Conservation (phyloP, 2,888 invertebrate species). For the Lasioglossum calceatum region DNA sequence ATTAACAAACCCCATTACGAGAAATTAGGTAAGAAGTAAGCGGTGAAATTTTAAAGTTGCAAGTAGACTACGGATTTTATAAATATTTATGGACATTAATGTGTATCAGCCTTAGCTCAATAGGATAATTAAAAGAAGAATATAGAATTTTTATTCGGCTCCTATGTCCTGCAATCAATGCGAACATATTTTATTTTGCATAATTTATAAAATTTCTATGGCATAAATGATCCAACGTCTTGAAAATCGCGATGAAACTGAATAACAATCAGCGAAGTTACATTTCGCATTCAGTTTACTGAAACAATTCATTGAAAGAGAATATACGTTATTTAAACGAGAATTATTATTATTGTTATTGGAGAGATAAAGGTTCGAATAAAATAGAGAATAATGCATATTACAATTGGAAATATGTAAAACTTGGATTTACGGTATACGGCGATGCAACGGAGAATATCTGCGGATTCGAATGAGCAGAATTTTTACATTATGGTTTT, state of each 20-base stretch:
- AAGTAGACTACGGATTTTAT: no score
- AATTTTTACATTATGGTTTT: neutral
- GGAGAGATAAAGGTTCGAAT: neutral
- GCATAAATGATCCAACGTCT: no score
- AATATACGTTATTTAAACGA: neutral
- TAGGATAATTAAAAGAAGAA: no score
- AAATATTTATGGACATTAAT: no score
- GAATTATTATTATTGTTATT: constrained; percentile 1
- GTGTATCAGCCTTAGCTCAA: no score
- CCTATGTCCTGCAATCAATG: no score
- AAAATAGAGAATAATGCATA: neutral
- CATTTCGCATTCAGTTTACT: neutral
- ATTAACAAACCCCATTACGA: no score
- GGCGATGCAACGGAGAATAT: neutral
- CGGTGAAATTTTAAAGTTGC: no score
- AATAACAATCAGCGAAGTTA: neutral
- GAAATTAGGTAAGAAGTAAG: neutral
- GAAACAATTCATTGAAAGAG: neutral
- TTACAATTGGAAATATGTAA: neutral
- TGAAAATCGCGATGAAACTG: neutral
- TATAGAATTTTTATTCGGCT: no score
- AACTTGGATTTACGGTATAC: neutral
- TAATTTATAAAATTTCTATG: neutral
- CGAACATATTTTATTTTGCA: no score
- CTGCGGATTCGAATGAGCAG: neutral